These are phyloP conservation scores for Trachelipus rathkii DNA, from an alignment of 1,140 invertebrate genomes.

Conservation along the genomic window DNA sequence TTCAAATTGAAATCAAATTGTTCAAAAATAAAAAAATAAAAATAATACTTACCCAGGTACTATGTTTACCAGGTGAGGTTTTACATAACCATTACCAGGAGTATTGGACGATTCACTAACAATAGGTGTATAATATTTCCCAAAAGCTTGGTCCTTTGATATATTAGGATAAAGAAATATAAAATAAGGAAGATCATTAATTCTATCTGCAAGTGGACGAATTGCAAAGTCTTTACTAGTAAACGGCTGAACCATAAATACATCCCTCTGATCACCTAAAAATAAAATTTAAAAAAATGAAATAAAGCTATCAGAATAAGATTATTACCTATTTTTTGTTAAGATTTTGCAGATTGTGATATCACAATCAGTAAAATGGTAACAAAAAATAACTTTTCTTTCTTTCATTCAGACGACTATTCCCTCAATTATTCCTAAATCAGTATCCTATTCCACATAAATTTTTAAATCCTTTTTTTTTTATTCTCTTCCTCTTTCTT, in stretches of 20 bases:
- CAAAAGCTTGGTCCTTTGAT: conserved; percentile 78
- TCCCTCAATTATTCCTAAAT: too few species aligned
- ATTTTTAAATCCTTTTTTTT: too few species aligned
- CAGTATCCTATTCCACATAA: too few species aligned
- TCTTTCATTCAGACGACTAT: too few species aligned
- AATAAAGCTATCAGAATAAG: neutral
- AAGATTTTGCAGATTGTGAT: neutral
- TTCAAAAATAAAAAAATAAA: too few species aligned
- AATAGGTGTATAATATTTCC: conserved; percentile 82
- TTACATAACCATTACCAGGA: conserved; percentile 77
- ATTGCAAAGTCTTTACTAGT: conserved; percentile 87
- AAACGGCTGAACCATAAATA: conserved; percentile 85
- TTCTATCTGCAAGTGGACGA: conserved; percentile 77
- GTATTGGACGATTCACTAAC: conserved; percentile 62
- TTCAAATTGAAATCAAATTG: too few species aligned
- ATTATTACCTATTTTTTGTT: neutral
- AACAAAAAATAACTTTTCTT: too few species aligned
- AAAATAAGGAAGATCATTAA: conserved; percentile 80
- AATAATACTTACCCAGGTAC: conserved; percentile 62
- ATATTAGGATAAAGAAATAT: conserved; percentile 80
- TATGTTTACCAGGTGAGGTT: conserved; percentile 75
- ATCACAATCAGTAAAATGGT: neutral
- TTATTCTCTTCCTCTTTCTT: too few species aligned
- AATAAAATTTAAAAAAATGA: conserved; percentile 1
- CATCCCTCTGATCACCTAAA: conserved; percentile 56